Conservation (phyloP, 1,140 invertebrate genomes). For the Atta cephalotes region DNA sequence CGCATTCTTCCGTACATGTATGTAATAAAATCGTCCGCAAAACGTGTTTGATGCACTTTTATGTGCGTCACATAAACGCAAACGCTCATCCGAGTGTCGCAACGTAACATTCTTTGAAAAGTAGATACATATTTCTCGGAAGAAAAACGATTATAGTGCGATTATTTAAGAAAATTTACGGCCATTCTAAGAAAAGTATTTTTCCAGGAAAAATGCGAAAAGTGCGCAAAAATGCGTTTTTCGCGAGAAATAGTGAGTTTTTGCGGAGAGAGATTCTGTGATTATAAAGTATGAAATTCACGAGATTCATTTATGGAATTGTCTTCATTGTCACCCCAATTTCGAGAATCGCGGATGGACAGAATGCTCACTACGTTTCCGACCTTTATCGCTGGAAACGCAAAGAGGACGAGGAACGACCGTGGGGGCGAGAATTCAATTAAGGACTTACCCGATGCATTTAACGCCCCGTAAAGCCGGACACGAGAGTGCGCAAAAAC, state of each 20-base stretch:
- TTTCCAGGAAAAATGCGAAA: background rate
- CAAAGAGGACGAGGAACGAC: background rate
- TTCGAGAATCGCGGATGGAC: constrained; percentile 9
- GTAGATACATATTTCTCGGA: background rate
- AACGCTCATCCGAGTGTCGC: background rate
- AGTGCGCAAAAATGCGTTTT: background rate
- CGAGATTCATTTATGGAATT: background rate
- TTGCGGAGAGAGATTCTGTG: background rate
- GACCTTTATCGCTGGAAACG: constrained; percentile 27
- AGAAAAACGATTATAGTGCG: background rate
- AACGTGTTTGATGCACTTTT: constrained; percentile 6
- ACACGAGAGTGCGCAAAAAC: constrained; percentile 67
- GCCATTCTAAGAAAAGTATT: background rate
- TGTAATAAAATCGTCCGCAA: constrained; percentile 31
- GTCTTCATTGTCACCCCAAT: background rate
- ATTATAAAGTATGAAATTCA: background rate
- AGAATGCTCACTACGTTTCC: constrained; percentile 60
- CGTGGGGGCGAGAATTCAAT: constrained; percentile 66
- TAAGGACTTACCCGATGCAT: constrained; percentile 70
- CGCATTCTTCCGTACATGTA: background rate
- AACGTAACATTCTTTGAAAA: background rate
- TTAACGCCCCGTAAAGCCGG: constrained; percentile 67
- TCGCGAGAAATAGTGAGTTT: background rate
- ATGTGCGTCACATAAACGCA: constrained; percentile 25
- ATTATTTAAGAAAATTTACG: background rate